These are phyloP conservation scores for Eristalis tenax DNA, from an alignment of 2,888 invertebrate species.

Conservation along the genomic window DNA sequence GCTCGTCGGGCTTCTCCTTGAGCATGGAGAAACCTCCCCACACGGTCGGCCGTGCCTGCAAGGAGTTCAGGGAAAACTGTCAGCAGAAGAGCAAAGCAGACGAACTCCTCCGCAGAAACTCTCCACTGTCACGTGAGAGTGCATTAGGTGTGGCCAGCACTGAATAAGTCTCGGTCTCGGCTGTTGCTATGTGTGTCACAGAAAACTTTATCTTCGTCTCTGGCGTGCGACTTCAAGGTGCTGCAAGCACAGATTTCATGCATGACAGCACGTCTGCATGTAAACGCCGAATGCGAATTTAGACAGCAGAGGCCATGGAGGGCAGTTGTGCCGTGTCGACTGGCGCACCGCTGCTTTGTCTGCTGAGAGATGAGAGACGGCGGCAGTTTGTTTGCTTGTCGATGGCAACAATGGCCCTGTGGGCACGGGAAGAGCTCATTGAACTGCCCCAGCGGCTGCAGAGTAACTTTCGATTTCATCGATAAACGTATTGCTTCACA, in stretches of 20 bases:
- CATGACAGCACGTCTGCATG: conserved; percentile 53
- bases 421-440: conserved; percentile 47
- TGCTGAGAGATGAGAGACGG: not conserved
- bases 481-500: conserved; percentile 21
- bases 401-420: conserved; percentile 40
- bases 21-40: not conserved
- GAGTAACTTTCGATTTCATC: conserved; percentile 62
- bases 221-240: conserved; percentile 15
- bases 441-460: conserved; percentile 30
- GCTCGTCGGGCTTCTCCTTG: not conserved
- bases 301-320: too few species aligned
- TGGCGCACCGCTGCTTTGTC: not conserved
- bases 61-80: not conserved
- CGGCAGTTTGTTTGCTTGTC: conserved; percentile 6
- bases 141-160: not conserved
- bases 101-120: not conserved
- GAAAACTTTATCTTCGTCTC: conserved; percentile 10
- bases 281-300: not conserved
- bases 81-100: not conserved
- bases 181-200: conserved; percentile 14
- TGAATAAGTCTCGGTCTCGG: not conserved
- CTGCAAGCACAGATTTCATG: conserved; percentile 40
- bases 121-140: not conserved
- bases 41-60: not conserved
- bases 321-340: not conserved